Percentiles rank a stretch among this genome's conserved stretches.
phyloP scores from a whole-genome alignment of 2,797 vertebrate genomes.

The Austrolebias charrua region DNA sequence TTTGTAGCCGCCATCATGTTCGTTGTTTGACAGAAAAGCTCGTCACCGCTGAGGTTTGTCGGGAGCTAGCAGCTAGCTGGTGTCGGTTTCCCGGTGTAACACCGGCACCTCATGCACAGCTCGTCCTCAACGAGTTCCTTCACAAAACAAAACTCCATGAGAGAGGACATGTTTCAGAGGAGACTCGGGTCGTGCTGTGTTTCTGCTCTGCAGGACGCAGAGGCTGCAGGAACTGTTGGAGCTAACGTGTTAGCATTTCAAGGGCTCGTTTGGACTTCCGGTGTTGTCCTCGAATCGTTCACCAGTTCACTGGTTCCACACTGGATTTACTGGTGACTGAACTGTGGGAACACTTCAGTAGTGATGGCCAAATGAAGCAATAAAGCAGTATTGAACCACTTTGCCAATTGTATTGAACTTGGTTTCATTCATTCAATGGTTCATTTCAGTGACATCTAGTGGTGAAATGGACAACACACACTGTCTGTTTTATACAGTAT shows the following conservation, averaged over 20 bases:
- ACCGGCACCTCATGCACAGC: slow-evolving; percentile 2
- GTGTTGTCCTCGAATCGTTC: not conserved
- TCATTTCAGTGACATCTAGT: too few relatives aligned
- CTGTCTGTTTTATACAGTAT: too few relatives aligned
- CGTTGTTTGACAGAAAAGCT: accelerated
- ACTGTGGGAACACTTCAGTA: too few relatives aligned
- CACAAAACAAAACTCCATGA: accelerated
- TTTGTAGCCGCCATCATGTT: accelerated
- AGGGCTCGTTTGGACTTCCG: slow-evolving; percentile 63
- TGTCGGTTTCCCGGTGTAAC: slow-evolving; percentile 8
- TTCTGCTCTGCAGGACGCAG: accelerated
- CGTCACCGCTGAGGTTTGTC: not conserved
- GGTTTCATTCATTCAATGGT: too few relatives aligned
- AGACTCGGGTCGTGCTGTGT: accelerated
- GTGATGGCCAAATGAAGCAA: too few relatives aligned
- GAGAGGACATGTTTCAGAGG: accelerated
- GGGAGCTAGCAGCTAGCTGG: slow-evolving; percentile 14
- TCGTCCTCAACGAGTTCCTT: accelerated
- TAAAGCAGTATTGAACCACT: too few relatives aligned
- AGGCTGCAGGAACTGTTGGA: not conserved
- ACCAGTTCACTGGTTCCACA: too few relatives aligned
- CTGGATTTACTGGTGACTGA: too few relatives aligned
- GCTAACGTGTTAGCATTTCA: slow-evolving; percentile 54
- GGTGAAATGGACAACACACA: too few relatives aligned
- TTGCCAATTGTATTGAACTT: too few relatives aligned